These are phyloP conservation scores for Zosterops japonicus DNA, from an alignment of 2,113 vertebrate species.

Conservation along the genomic window DNA sequence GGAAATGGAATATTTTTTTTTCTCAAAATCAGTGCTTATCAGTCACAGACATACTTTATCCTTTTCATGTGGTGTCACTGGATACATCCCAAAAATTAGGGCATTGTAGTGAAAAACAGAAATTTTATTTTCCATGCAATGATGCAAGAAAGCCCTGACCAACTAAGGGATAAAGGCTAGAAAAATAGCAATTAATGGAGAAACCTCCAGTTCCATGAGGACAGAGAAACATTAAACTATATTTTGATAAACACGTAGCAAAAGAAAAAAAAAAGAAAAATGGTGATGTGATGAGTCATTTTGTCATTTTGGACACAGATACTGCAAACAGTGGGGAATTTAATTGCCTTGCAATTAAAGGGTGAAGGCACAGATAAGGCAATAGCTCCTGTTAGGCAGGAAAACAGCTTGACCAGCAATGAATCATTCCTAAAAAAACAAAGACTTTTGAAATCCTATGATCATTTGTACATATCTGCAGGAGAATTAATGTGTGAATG, in stretches of 20 bases:
- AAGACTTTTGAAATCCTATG: neutral
- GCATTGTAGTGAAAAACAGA: neutral
- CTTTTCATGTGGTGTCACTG: neutral
- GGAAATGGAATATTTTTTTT: neutral
- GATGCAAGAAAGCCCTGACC: neutral
- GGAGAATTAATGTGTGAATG: neutral
- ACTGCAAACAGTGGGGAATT: slow-evolving; percentile 4
- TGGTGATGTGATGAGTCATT: neutral
- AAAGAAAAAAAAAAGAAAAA: neutral
- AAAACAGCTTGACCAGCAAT: neutral
- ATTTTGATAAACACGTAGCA: neutral
- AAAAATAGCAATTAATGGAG: neutral
- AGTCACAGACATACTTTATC: neutral
- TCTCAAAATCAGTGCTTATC: slow-evolving; percentile 39
- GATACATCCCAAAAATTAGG: neutral
- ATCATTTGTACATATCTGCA: neutral
- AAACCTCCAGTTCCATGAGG: neutral
- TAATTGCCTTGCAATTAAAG: slow-evolving; percentile 41
- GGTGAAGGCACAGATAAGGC: neutral
- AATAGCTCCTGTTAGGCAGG: neutral
- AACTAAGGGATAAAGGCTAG: neutral
- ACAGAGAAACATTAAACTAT: neutral
- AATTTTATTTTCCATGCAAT: neutral
- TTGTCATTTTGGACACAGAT: slow-evolving; percentile 4
- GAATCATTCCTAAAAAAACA: neutral